A percentile compares a stretch with the other conserved stretches of the same genome.
These are phyloP conservation scores for Cyaniris semiargus DNA, from an alignment of 2,888 invertebrate species.

Conservation along the genomic window DNA sequence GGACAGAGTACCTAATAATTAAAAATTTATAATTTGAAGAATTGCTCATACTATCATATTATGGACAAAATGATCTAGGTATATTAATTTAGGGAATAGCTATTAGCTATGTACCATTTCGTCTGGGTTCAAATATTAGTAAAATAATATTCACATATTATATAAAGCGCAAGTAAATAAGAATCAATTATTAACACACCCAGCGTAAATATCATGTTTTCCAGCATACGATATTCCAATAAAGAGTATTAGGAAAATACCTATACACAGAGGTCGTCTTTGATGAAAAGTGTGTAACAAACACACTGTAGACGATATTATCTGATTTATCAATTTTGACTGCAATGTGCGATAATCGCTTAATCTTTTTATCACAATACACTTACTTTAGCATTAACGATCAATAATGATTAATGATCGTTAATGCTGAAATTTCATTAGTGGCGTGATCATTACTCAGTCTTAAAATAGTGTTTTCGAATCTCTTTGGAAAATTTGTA, in stretches of 20 bases:
- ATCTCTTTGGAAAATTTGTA: no score
- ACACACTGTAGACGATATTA: constrained; percentile 6
- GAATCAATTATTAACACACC: neutral
- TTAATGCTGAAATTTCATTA: neutral
- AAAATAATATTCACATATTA: no score
- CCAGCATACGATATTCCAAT: neutral
- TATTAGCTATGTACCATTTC: no score
- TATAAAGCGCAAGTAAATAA: neutral
- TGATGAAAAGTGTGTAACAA: neutral
- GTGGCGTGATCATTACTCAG: neutral
- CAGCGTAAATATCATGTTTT: neutral
- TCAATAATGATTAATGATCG: neutral
- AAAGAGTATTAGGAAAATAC: neutral
- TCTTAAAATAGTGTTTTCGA: neutral
- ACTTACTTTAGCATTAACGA: neutral
- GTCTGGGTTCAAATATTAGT: no score
- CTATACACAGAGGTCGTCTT: neutral
- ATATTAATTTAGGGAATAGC: no score
- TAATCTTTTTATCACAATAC: constrained; percentile 1
- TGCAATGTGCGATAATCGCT: neutral
- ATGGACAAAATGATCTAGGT: no score
- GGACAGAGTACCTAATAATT: constrained; percentile 49
- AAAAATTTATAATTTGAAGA: neutral
- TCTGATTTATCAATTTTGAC: neutral
- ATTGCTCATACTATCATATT: no score